Evolutionary conservation across 2,888 invertebrate genomes (phyloP), one percentile per base, ranked within the genome.

Genomic region (Folsomia manolachei): DNA sequence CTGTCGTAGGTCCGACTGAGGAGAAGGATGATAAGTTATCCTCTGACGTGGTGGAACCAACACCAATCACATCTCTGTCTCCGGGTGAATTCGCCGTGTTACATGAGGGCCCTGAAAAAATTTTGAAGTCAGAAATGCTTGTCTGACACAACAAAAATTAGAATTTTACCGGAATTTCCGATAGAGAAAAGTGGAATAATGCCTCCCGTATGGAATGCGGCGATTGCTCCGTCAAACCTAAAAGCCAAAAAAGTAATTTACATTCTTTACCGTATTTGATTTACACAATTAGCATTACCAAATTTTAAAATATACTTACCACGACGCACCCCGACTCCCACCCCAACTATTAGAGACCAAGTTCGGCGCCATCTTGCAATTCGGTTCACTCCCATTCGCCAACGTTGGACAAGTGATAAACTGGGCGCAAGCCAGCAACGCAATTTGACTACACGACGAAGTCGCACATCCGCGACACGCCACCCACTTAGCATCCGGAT

Each of bases 401-500:
- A 66, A 52, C 0, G 77, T 74, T 1, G 78, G 79, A 61, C 79
- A 79, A 1, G 67, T 21, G 21, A 76, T 64, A 18, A 70, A 78
- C 63, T 78, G 74, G 1, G 71, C 76, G 39, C 79, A 77, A 19
- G 27, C 52, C 1, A 62, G 2, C 7, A 76, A 56, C 24, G 69
- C 71, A 2, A 11, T 63, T 23, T 64, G 56, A 2, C 67, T 61
- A 27, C 77, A 79, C 0, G 51, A 24, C 1, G 24, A 7, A 2
- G 68, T 27, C 11, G 67, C 69, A 68, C 79, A 78, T 1, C 76
- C 79, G n/a, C 68, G 65, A 56, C 79, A 79, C 7, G 77, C 69
- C 18, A 72, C 71, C 72, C 72, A 73, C 14, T 68, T 19, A 14
- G 71, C 69, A 2, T 67, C 62, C 14, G 72, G 72, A 2, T 70